A percentile compares a stretch with the other conserved stretches of the same genome.
phyloP scores from a whole-genome alignment of 2,113 vertebrate species.

The Merops nubicus region DNA sequence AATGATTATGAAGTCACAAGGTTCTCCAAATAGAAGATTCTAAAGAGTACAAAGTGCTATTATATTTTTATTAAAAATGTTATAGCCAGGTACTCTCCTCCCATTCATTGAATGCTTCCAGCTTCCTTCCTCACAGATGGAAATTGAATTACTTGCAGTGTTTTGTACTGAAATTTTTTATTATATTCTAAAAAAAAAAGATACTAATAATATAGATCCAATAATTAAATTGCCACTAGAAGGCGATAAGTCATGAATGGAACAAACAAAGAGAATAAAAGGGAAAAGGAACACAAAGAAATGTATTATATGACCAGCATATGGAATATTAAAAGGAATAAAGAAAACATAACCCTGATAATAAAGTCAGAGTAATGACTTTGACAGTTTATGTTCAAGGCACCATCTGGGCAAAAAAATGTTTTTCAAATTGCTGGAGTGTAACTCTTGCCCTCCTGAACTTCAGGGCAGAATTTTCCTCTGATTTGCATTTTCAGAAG shows the following conservation, averaged over 20 bases:
- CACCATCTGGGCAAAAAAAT: conserved; percentile 47
- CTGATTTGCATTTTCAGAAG: not conserved
- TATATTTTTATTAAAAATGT: conserved; percentile 70
- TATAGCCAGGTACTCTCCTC: conserved; percentile 47
- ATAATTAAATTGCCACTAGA: conserved; percentile 73
- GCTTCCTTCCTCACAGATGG: conserved; percentile 60
- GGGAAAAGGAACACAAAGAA: conserved; percentile 67
- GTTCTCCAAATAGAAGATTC: conserved; percentile 36
- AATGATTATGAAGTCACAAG: conserved; percentile 29
- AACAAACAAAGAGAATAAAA: conserved; percentile 73
- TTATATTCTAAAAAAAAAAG: conserved; percentile 32
- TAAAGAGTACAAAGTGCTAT: conserved; percentile 46
- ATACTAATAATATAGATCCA: conserved; percentile 66
- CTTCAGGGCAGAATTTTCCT: conserved; percentile 7
- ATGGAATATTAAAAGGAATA: conserved; percentile 75
- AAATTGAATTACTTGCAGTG: conserved; percentile 70
- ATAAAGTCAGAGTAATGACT: conserved; percentile 66
- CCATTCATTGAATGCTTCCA: conserved; percentile 53
- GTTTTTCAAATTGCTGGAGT: not conserved
- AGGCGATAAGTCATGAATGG: conserved; percentile 72
- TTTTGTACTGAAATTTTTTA: conserved; percentile 58
- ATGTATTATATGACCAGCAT: conserved; percentile 72
- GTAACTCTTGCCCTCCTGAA: conserved; percentile 54
- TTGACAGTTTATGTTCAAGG: conserved; percentile 56
- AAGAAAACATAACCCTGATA: conserved; percentile 67